Percentiles rank a stretch among this genome's conserved stretches.
phyloP scores from a whole-genome alignment of 2,797 vertebrate species.

The Champsocephalus gunnari region DNA sequence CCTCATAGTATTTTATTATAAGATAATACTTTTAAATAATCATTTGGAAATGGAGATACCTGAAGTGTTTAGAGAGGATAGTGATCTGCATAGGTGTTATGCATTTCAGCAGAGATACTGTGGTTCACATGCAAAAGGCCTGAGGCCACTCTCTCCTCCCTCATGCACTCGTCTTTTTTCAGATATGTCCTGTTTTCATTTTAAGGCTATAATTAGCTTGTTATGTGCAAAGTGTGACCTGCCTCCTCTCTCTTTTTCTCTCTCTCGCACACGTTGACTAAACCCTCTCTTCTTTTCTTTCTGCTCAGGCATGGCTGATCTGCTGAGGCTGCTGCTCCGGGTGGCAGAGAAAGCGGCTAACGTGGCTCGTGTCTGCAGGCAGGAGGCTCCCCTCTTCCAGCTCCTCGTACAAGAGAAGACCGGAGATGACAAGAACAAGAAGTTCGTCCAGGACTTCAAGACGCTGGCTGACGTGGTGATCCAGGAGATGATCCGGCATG shows the following conservation, averaged over 20 bases:
- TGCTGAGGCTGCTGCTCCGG: constrained; percentile 82
- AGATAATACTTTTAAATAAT: neutral
- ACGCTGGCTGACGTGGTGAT: constrained; percentile 88
- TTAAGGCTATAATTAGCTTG: constrained; percentile 72
- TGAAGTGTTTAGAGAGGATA: neutral
- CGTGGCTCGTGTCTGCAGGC: constrained; percentile 86
- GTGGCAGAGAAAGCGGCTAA: constrained; percentile 88
- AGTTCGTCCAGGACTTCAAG: constrained; percentile 89
- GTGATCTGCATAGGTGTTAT: neutral
- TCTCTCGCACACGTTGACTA: constrained; percentile 9
- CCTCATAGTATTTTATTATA: neutral
- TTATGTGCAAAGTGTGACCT: constrained; percentile 42
- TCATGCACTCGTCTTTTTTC: constrained; percentile 25
- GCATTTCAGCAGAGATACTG: constrained; percentile 1
- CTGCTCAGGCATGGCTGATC: constrained; percentile 81
- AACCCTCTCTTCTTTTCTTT: neutral
- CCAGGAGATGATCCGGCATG: constrained; percentile 89
- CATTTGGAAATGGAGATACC: neutral
- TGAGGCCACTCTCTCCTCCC: constrained; percentile 43
- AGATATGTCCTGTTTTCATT: constrained; percentile 75
- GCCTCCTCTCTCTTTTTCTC: constrained; percentile 16
- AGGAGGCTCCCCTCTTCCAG: constrained; percentile 86
- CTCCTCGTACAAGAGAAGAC: constrained; percentile 88
- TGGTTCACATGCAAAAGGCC: constrained; percentile 23
- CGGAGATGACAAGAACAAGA: constrained; percentile 88